These are phyloP conservation scores for Suncus etruscus DNA, from an alignment of 2,113 vertebrate genomes.

Conservation along the genomic window DNA sequence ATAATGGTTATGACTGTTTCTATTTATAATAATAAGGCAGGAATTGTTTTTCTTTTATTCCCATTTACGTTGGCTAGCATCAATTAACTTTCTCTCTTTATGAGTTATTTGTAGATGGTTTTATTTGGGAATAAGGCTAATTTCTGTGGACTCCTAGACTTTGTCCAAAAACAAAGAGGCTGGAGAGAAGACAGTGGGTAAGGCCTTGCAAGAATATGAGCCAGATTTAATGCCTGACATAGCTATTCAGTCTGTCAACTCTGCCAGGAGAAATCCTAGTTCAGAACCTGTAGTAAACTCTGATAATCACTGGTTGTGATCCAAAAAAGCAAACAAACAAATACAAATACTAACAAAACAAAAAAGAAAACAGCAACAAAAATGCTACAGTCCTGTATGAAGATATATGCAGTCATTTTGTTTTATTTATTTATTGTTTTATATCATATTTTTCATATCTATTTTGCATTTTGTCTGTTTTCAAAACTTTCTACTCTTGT, in stretches of 20 bases:
- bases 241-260: no score
- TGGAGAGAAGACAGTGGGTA: background rate
- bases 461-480: background rate
- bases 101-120: conserved; percentile 35
- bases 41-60: background rate
- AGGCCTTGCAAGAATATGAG: no score
- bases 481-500: background rate
- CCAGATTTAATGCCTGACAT: no score
- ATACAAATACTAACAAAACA: background rate
- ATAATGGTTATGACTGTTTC: background rate
- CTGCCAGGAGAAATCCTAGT: background rate
- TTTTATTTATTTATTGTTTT: background rate
- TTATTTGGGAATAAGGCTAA: background rate
- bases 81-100: conserved; percentile 26
- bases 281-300: background rate
- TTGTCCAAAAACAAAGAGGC: no score
- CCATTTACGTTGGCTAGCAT: conserved; percentile 19
- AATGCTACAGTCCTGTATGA: background rate
- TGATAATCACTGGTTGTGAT: no score
- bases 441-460: background rate
- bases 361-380: background rate
- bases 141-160: background rate
- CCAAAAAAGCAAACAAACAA: no score
- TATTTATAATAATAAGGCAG: background rate
- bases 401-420: background rate